phyloP scores from a whole-genome alignment of 2,113 vertebrate species.

The Rhombomys opimus region DNA sequence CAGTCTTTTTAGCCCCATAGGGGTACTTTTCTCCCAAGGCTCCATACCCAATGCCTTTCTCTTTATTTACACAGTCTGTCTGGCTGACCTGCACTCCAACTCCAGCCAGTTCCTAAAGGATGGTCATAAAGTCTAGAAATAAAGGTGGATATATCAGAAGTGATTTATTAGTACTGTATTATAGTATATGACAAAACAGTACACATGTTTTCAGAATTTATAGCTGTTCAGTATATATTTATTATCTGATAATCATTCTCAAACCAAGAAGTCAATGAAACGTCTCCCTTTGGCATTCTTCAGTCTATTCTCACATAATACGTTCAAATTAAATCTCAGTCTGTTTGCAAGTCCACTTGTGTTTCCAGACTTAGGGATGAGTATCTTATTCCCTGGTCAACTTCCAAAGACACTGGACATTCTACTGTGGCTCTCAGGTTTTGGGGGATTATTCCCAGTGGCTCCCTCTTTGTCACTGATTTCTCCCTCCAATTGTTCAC shows the following conservation, averaged over 20 bases:
- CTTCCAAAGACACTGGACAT: not conserved
- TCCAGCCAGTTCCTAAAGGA: slow-evolving; percentile 50
- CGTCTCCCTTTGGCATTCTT: slow-evolving; percentile 32
- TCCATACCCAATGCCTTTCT: not conserved
- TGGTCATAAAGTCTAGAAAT: slow-evolving; percentile 55
- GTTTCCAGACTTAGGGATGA: not conserved
- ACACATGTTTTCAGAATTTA: slow-evolving; percentile 70
- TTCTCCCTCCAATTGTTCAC: not conserved
- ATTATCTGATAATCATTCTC: slow-evolving; percentile 60
- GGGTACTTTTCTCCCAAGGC: slow-evolving; percentile 39
- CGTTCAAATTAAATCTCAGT: not conserved
- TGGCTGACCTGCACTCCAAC: slow-evolving; percentile 9
- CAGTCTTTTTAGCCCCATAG: slow-evolving; percentile 38
- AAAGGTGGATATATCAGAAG: slow-evolving; percentile 51
- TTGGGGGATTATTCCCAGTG: not conserved
- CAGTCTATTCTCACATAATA: not conserved
- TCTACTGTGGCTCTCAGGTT: not conserved
- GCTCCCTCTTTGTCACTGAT: not conserved
- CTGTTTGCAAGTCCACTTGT: not conserved
- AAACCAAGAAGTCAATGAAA: slow-evolving; percentile 59
- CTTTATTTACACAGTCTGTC: slow-evolving; percentile 36
- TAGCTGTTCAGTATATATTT: slow-evolving; percentile 28
- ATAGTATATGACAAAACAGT: slow-evolving; percentile 62
- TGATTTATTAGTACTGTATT: slow-evolving; percentile 60
- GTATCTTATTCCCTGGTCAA: not conserved